Percentiles rank a stretch among this genome's conserved stretches.
phyloP scores from a whole-genome alignment of 2,797 vertebrate genomes.

The Acanthornis magna region DNA sequence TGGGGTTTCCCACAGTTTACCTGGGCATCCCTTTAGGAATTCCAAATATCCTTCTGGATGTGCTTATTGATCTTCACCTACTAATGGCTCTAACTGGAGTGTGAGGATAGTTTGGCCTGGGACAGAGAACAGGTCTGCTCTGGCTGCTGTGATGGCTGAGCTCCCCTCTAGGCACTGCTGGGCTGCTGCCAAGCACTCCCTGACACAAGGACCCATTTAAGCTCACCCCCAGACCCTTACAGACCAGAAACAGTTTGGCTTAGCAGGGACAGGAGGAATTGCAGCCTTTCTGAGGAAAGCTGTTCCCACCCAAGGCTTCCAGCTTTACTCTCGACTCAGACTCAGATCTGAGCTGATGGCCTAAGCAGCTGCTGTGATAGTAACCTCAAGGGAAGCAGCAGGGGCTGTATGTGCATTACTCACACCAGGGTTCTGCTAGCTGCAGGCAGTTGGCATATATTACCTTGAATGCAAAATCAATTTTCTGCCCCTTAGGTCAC shows the following conservation, averaged over 20 bases:
- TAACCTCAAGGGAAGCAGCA: neutral
- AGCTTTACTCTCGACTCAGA: neutral
- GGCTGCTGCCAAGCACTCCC: neutral
- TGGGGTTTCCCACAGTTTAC: neutral
- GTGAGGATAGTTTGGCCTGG: neutral
- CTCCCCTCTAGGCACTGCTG: neutral
- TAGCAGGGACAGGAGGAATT: neutral
- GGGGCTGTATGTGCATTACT: neutral
- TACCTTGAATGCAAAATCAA: neutral
- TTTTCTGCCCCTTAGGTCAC: neutral
- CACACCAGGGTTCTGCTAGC: neutral
- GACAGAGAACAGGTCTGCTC: neutral
- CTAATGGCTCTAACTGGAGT: neutral
- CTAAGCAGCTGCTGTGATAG: neutral
- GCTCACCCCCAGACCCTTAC: neutral
- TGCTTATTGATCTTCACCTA: neutral
- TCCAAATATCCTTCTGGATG: neutral
- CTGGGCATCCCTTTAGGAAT: neutral
- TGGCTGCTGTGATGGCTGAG: neutral
- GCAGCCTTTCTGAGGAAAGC: neutral
- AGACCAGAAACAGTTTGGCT: neutral
- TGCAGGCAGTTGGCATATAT: neutral
- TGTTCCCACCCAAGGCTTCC: neutral
- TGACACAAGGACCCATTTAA: accelerated
- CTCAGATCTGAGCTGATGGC: neutral